Conservation (phyloP, 2,797 vertebrate species). For the Myiothlypis chrysogaster region DNA sequence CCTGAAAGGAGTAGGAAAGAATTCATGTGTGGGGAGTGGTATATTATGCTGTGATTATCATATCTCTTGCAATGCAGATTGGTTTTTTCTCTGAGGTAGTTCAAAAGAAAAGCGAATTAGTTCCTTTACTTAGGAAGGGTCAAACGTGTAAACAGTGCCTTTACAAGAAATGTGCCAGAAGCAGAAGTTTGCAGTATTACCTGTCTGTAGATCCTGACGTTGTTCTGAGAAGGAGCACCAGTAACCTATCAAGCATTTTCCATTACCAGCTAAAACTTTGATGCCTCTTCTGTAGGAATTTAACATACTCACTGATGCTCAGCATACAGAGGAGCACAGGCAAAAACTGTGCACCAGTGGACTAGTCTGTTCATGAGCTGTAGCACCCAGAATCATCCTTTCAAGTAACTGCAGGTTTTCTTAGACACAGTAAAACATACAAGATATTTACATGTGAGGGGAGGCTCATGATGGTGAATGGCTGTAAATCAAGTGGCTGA, state of each 20-base stretch:
- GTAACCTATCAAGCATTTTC: neutral
- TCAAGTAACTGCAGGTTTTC: neutral
- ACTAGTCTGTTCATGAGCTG: neutral
- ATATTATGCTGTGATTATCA: neutral
- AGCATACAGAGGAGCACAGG: neutral
- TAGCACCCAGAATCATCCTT: neutral
- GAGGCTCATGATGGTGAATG: neutral
- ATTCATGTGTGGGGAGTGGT: neutral
- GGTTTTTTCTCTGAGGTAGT: neutral
- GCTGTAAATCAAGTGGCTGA: neutral
- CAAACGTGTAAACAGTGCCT: neutral
- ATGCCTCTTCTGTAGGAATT: neutral
- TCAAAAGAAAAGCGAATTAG: neutral
- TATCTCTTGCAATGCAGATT: neutral
- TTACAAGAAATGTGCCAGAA: neutral
- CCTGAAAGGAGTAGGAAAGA: neutral
- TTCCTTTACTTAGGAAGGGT: neutral
- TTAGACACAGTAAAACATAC: neutral
- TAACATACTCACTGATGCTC: neutral
- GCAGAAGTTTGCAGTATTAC: neutral
- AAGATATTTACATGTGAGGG: neutral
- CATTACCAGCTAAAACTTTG: neutral
- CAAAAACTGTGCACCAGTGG: neutral
- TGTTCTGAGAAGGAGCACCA: neutral
- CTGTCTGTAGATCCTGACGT: neutral